Base-by-base conservation (phyloP, 2,797 vertebrate genomes). In the Octomys mimax region DNA sequence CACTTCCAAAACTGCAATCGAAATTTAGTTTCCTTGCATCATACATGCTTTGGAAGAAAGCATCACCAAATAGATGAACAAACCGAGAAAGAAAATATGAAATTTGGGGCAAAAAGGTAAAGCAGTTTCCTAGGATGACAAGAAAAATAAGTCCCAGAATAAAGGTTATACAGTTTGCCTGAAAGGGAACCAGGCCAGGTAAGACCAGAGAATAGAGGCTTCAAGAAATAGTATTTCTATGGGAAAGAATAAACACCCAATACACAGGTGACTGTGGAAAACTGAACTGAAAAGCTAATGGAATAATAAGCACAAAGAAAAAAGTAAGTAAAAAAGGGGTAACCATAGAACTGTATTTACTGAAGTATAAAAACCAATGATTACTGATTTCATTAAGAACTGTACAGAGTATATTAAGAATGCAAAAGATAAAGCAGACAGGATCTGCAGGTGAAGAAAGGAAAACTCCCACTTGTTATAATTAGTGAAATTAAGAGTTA, bases 321-420 rank as follows among this genome's bases (percentile, higher is more conserved):
- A 83, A 79, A 78, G 13, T 61, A 52, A 59, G 7, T 80, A 36
- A n/a, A 68, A 89, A 68, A 75, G 22, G 12, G 59, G 12, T 26
- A 62, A 84, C 78, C 78, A 71, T 8, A 81, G 33, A 77, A n/a
- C n/a, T 71, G 59, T 87, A 62, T 21, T 66, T 31, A 71, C 18
- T 49, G 7, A 31, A 46, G 42, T 28, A 62, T 36, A 91, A 79
- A 71, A 64, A 57, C 28, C 8, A 79, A 9, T 81, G 19, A 78
- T 81, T 83, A 61, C 21, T 59, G 52, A 92, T 84, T 88, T 92
- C 46, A 88, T 5, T 28, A 94, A 64, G 75, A 91, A 46, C 4
- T 84, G 9, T 75, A 89, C 21, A n/a, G 88, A 86, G 33, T 89
- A 39, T 0, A 84, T 19, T 92, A 92, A 84, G 46, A 94, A 85